Evolutionary conservation across 2,113 vertebrate genomes (phyloP).

Genomic region (Stercorarius parasiticus): DNA sequence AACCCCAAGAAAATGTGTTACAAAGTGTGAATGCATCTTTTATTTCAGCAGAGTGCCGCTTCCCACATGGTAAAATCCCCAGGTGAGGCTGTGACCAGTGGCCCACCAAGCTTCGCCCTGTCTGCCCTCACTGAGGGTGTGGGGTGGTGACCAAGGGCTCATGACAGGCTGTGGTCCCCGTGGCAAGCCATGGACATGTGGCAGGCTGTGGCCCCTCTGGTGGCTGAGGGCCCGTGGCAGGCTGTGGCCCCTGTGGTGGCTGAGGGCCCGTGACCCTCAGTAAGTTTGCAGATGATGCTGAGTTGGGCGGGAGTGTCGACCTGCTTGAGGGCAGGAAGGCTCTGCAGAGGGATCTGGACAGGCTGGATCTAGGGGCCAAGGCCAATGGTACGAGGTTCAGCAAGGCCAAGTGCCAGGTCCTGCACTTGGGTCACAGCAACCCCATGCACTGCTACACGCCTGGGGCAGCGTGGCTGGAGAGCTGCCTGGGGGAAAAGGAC

Average conservation of each 20-base stretch:
- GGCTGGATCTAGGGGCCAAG: background rate
- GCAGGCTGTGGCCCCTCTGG: rapidly evolving
- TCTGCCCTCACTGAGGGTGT: rapidly evolving
- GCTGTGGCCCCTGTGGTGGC: background rate
- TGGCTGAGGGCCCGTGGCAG: background rate
- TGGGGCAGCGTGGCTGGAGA: background rate
- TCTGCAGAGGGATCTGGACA: background rate
- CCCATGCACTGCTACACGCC: background rate
- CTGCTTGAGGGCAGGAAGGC: background rate
- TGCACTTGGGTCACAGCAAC: background rate
- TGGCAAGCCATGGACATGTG: rapidly evolving
- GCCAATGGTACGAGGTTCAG: background rate
- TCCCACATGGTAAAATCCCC: background rate
- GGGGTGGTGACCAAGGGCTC: rapidly evolving
- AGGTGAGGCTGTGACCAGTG: rapidly evolving
- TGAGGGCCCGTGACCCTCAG: background rate
- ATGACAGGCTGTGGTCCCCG: rapidly evolving
- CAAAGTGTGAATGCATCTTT: background rate
- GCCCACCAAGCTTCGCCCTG: rapidly evolving
- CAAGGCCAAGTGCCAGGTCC: background rate
- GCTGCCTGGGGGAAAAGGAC: background rate
- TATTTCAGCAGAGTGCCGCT: background rate
- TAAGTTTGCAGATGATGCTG: background rate
- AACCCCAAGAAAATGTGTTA: background rate
- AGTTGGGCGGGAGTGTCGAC: background rate